phyloP scores from a whole-genome alignment of 2,113 vertebrate species.

The Ameiurus melas region DNA sequence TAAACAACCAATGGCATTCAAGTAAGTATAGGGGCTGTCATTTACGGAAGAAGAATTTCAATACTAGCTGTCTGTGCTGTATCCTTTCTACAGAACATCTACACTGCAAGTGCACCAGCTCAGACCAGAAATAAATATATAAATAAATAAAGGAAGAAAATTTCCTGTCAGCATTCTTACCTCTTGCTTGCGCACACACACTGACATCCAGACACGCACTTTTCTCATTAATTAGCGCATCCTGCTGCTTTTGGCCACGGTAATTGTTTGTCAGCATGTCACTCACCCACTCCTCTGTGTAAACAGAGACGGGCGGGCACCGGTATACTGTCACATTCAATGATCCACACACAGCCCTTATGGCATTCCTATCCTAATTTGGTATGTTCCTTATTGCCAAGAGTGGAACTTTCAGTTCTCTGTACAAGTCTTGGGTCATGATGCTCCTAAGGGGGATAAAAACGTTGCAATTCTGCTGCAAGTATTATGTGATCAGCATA shows the following conservation, averaged over 20 bases:
- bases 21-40: not conserved
- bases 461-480: conserved; percentile 25
- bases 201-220: conserved; percentile 56
- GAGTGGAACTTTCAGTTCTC: conserved; percentile 23
- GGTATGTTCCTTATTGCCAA: conserved; percentile 8
- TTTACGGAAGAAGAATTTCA: not conserved
- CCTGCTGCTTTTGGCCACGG: conserved; percentile 73
- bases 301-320: conserved; percentile 58
- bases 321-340: conserved; percentile 62
- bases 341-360: conserved; percentile 58
- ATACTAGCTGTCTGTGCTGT: not conserved
- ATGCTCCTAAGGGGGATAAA: conserved; percentile 36
- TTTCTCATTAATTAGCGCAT: conserved; percentile 79
- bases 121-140: conserved; percentile 29
- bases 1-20: not conserved
- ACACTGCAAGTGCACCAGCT: not conserved
- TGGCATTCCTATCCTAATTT: conserved; percentile 50
- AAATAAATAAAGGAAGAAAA: conserved; percentile 58
- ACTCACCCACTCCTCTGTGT: conserved; percentile 67
- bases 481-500: conserved; percentile 30
- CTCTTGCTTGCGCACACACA: conserved; percentile 58
- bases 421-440: conserved; percentile 27
- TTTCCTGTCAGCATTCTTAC: conserved; percentile 57
- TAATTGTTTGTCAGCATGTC: conserved; percentile 80
- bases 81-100: not conserved